These are phyloP conservation scores for Eira barbara DNA, from an alignment of 2,113 vertebrate species.

Conservation along the genomic window DNA sequence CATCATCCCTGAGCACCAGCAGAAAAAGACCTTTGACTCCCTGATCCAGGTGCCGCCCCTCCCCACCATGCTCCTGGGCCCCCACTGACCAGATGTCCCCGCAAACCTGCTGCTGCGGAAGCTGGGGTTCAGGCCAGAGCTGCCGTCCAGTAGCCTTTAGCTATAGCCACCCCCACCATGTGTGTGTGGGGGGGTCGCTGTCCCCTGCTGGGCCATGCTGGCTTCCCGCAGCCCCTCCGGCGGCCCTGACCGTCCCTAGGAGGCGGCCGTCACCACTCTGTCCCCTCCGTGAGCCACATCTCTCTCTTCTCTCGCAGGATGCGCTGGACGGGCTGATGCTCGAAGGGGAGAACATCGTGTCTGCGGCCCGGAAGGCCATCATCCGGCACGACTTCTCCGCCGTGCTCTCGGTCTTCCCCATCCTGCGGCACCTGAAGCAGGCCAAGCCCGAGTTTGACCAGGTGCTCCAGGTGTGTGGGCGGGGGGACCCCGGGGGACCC, in stretches of 20 bases:
- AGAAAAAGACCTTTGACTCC: conserved; percentile 99
- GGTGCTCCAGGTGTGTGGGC: conserved; percentile 91
- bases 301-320: conserved; percentile 85
- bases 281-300: not conserved
- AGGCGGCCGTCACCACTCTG: not conserved
- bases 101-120: not conserved
- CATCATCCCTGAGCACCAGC: conserved; percentile 97
- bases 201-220: not conserved
- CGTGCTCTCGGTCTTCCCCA: conserved; percentile 96
- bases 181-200: not conserved
- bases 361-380: conserved; percentile 93
- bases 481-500: not conserved
- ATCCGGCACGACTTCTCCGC: conserved; percentile 95
- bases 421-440: conserved; percentile 95
- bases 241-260: not conserved
- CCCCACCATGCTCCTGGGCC: not conserved
- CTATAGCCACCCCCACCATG: not conserved
- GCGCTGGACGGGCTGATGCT: conserved; percentile 96
- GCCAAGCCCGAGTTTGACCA: conserved; percentile 96
- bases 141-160: not conserved
- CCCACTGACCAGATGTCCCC: not conserved
- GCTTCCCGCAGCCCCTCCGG: not conserved
- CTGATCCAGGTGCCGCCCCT: conserved; percentile 91
- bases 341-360: conserved; percentile 96
- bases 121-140: not conserved